Percentiles rank a stretch among this genome's conserved stretches.
These are phyloP conservation scores for Steatornis caripensis DNA, from an alignment of 2,113 vertebrate genomes.

Conservation along the genomic window DNA sequence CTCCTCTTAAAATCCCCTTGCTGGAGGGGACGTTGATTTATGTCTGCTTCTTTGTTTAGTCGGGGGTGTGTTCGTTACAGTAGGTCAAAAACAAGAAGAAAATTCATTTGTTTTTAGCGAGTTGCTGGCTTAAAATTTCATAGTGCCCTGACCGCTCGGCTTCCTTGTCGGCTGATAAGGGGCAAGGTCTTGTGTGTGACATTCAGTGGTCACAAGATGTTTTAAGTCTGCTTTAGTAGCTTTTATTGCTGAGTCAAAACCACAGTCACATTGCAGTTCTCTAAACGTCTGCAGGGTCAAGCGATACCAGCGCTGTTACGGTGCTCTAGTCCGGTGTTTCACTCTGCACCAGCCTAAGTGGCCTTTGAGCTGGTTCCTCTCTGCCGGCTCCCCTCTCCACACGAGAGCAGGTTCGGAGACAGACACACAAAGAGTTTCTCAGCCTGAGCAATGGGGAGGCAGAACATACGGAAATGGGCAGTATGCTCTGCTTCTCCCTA, in stretches of 20 bases:
- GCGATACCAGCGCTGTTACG: rapidly evolving
- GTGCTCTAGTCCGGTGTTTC: rapidly evolving
- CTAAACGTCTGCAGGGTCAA: rapidly evolving
- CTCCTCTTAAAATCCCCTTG: rapidly evolving
- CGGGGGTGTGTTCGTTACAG: not conserved
- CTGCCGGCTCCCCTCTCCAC: rapidly evolving
- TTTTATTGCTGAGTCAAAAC: not conserved
- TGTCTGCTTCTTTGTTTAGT: not conserved
- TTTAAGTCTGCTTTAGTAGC: not conserved
- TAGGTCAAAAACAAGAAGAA: no score
- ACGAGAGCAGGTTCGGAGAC: rapidly evolving
- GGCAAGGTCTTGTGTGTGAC: not conserved
- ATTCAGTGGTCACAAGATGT: rapidly evolving
- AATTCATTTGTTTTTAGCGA: rapidly evolving
- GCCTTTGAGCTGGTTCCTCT: not conserved
- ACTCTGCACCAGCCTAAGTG: not conserved
- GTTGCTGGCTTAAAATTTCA: not conserved
- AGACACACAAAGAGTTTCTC: not conserved
- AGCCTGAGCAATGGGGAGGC: rapidly evolving
- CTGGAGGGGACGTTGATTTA: not conserved
- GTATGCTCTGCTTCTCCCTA: not conserved
- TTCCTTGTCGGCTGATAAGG: not conserved
- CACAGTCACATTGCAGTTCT: rapidly evolving
- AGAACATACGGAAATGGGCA: rapidly evolving
- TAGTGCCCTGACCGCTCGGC: not conserved